Conservation (phyloP, 2,888 invertebrate genomes). For the Lysandra coridon region DNA sequence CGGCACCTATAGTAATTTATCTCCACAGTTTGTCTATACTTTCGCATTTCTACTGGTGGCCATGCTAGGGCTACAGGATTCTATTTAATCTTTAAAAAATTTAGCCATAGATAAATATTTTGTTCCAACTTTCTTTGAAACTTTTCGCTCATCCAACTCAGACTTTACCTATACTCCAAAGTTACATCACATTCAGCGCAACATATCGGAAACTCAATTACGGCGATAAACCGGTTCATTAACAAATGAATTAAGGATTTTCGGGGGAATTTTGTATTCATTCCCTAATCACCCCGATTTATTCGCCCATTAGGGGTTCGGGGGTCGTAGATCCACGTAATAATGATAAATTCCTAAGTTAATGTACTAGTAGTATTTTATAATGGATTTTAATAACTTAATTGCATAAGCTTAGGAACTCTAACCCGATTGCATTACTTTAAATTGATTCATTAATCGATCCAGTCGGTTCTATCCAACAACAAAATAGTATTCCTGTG, state of each 20-base stretch:
- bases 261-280: constrained; percentile 26
- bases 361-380: background rate
- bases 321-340: background rate
- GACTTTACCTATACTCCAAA: background rate
- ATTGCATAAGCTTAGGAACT: background rate
- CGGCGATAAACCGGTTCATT: constrained; percentile 15
- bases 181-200: background rate
- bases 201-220: constrained; percentile 7
- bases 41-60: too few relatives aligned
- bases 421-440: too few relatives aligned
- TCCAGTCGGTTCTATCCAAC: too few relatives aligned
- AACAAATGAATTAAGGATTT: constrained; percentile 23
- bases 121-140: too few relatives aligned
- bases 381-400: background rate
- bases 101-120: too few relatives aligned
- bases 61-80: too few relatives aligned
- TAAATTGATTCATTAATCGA: too few relatives aligned
- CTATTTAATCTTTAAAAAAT: too few relatives aligned
- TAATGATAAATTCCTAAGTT: constrained; percentile 8
- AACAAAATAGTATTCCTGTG: too few relatives aligned
- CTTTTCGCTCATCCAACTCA: background rate
- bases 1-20: too few relatives aligned
- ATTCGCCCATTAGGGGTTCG: constrained; percentile 18
- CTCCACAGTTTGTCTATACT: too few relatives aligned
- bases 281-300: constrained; percentile 26